These are phyloP conservation scores for Brachionus angularis DNA, from an alignment of 1,140 invertebrate genomes.

Conservation along the genomic window DNA sequence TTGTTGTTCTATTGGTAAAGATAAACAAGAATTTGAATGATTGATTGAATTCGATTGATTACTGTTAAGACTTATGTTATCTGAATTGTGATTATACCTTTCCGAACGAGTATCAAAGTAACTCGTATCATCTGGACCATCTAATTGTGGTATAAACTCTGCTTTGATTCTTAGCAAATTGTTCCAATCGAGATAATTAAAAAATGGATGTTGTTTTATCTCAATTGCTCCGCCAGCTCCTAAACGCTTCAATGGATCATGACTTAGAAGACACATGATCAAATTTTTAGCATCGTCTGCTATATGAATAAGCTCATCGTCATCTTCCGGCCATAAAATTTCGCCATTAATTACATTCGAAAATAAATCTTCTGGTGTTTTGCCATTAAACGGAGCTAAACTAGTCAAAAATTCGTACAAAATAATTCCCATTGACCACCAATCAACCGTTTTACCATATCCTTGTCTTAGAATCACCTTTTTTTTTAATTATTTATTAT, in stretches of 20 bases:
- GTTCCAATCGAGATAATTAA: slow-evolving; percentile 90
- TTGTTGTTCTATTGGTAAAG: slow-evolving; percentile 17
- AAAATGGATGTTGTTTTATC: slow-evolving; percentile 93
- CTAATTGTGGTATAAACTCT: slow-evolving; percentile 95
- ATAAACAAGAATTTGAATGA: slow-evolving; percentile 7
- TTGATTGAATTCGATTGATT: not conserved
- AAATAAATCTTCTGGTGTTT: slow-evolving; percentile 96
- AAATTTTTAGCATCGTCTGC: slow-evolving; percentile 80
- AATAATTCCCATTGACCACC: slow-evolving; percentile 99
- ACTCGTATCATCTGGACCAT: slow-evolving; percentile 96
- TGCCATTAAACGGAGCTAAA: slow-evolving; percentile 96
- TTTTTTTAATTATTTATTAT: slow-evolving; percentile 85
- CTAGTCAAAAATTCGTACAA: slow-evolving; percentile 97
- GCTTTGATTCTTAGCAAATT: slow-evolving; percentile 90
- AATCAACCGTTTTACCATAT: slow-evolving; percentile 92
- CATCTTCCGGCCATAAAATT: slow-evolving; percentile 89
- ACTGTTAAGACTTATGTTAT: not conserved
- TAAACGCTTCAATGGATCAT: slow-evolving; percentile 85
- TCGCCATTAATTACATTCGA: slow-evolving; percentile 93
- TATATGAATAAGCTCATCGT: slow-evolving; percentile 78
- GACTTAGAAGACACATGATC: slow-evolving; percentile 80
- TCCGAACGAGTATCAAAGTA: slow-evolving; percentile 68
- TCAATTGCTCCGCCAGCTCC: slow-evolving; percentile 87
- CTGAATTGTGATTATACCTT: slow-evolving; percentile 32
- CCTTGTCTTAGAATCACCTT: slow-evolving; percentile 67